Evolutionary conservation across 2,888 invertebrate species (phyloP), one percentile per base, ranked within the genome.

Genomic region (Plagiodera versicolora): DNA sequence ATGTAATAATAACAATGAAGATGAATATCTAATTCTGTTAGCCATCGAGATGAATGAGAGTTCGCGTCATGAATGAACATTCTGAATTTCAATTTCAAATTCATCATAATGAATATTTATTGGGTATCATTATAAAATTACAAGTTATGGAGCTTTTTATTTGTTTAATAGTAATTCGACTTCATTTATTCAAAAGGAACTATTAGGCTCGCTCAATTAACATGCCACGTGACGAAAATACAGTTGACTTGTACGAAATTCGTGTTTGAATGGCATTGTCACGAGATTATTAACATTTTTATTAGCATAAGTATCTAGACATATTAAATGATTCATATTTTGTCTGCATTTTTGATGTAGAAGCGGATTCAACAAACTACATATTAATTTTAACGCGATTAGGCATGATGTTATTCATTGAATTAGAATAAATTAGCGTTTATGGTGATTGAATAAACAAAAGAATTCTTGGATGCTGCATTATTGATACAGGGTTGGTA

Each of bases 71-170:
- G 53, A 53, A 53, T 53, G 53, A 53, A 53, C 53, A 53, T 53
- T 53, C 53, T 44, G 53, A 53, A 53, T 53, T 53, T 53, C 53
- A 53, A 53, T 53, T 53, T 53, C 44, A 53, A 53, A 53, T 53
- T 53, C 53, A 53, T 53, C 53, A 44, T 20, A 24, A 53, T 53
- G 53, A 53, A 53, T 53, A 53, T 53, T 53, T 53, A 53, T 53
- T 53, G 53, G 53, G 53, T 53, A 44, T 53, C 44, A 53, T 53
- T 53, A 53, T 45, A 53, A 53, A 53, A 53, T 53, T 53, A 53
- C 44, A 53, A 44, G 53, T 39, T 45, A 44, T 44, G 39, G 53
- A 53, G 44, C 39, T 53, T 44, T 53, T 53, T 45, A 53, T 53
- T 53, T 53, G 53, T 53, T 53, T 53, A 53, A 44, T 53, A 53